Evolutionary conservation across 2,797 vertebrate genomes (phyloP), one percentile per base, ranked within the genome.

Genomic region (Syncerus caffer): DNA sequence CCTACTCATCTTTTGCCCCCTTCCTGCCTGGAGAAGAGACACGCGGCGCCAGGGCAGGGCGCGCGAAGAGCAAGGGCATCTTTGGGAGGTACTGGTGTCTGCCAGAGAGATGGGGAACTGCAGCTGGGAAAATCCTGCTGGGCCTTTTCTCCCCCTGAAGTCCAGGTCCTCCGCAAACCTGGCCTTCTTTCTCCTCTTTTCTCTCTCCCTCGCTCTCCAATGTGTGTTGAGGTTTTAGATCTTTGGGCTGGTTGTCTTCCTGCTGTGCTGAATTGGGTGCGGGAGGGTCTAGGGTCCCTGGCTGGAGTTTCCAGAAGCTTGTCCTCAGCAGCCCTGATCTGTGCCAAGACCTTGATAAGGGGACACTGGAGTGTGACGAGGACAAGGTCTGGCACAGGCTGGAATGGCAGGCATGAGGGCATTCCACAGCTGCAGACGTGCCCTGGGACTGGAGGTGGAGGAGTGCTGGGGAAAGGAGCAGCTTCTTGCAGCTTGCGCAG

Each of bases 311-410:
- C 62, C 88, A 85, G 85, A 74, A 94, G 53, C 86, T 78, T 80
- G 93, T 82, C 82, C 92, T 92, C 53, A 2, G 84, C 55, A 76
- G 87, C 93, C 58, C 90, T 38, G 47, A 71, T 82, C 53, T 3
- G 25, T 38, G 90, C 79, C 29, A 93, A 71, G 92, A 93, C 94
- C 86, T 96, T 89, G 92, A 93, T 97, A 95, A 97, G 95, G 94
- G 89, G 93, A 90, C 89, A 15, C 80, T n/a, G 50, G 62, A 58
- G 93, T 93, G 95, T 91, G 95, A 92, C 67, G 89, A 97, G 97
- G 53, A 90, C 47, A 31, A 14, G 93, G 82, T 95, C 89, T 97
- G 96, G 64, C 86, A 23, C 4, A 79, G 86, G 79, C 74, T 89
- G 88, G 87, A 90, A 82, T 45, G 76, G 64, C 93, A 80, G 94